Evolutionary conservation across 2,797 vertebrate genomes (phyloP).

Genomic region (Epinephelus coioides): DNA sequence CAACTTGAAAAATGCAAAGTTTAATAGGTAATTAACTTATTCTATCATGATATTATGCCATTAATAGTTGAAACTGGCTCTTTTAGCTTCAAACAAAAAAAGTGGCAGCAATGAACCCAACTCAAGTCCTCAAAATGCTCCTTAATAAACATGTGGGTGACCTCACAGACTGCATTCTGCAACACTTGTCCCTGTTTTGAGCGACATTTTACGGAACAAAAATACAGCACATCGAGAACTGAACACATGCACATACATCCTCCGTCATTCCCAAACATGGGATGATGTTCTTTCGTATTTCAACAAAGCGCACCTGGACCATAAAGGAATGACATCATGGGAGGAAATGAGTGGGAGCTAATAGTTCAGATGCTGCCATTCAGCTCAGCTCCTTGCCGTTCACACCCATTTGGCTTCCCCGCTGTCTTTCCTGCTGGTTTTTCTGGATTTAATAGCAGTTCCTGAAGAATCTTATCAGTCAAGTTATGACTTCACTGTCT

Average conservation of each 20-base stretch:
- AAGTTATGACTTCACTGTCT: conserved; percentile 74
- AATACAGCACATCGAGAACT: neutral
- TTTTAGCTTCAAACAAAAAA: neutral
- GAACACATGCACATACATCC: neutral
- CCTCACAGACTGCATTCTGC: neutral
- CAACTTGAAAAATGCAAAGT: too few relatives aligned
- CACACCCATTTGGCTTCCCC: conserved; percentile 40
- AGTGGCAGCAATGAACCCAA: neutral
- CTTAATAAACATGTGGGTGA: neutral
- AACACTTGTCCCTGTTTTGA: neutral
- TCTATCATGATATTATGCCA: too few relatives aligned
- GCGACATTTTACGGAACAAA: neutral
- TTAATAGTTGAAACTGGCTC: too few relatives aligned
- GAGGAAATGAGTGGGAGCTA: conserved; percentile 52
- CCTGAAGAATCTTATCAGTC: conserved; percentile 74
- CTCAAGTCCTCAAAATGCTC: neutral
- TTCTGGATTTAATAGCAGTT: conserved; percentile 45
- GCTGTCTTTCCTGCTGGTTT: conserved; percentile 44
- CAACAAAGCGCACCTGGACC: conserved; percentile 41
- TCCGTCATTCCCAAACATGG: neutral
- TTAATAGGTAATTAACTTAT: too few relatives aligned
- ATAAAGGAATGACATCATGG: conserved; percentile 67
- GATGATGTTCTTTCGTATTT: conserved; percentile 6
- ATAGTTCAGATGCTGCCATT: conserved; percentile 58
- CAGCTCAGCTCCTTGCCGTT: conserved; percentile 39